Conservation (phyloP, 2,797 vertebrate species). For the Monodelphis domestica region DNA sequence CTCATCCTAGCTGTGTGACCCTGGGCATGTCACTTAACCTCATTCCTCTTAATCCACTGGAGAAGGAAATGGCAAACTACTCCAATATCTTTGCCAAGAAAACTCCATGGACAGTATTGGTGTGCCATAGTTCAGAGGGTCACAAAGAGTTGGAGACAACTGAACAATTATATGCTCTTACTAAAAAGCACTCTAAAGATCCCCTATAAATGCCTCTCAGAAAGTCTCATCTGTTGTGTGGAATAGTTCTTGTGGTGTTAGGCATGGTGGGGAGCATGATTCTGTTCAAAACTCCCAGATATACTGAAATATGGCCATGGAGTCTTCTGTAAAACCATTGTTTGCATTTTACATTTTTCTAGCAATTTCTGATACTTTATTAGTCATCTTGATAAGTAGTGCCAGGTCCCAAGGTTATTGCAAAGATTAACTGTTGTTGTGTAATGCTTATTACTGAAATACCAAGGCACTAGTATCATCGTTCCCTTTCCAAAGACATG, state of each 20-base stretch:
- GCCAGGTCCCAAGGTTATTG: background rate
- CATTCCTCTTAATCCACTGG: too few relatives aligned
- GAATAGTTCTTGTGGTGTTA: background rate
- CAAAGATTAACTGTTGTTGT: background rate
- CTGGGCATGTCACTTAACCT: too few relatives aligned
- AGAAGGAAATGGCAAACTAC: too few relatives aligned
- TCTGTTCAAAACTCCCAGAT: constrained; percentile 10
- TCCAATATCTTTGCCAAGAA: too few relatives aligned
- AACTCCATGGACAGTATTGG: too few relatives aligned
- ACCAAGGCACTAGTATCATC: background rate
- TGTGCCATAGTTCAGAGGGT: too few relatives aligned
- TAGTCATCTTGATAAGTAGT: constrained; percentile 28
- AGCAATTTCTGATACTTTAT: constrained; percentile 4
- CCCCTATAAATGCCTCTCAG: background rate
- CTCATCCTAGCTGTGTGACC: too few relatives aligned
- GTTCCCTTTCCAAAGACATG: background rate
- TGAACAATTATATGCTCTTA: background rate
- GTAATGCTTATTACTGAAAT: background rate
- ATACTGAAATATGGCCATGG: background rate
- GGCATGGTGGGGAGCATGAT: background rate
- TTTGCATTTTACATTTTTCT: constrained; percentile 21
- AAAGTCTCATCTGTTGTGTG: background rate
- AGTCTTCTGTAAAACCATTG: constrained; percentile 11
- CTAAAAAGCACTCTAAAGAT: background rate
- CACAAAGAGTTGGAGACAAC: too few relatives aligned